Evolutionary conservation across 2,113 vertebrate species (phyloP), one percentile per base, ranked within the genome.

Genomic region (Pedetes capensis): DNA sequence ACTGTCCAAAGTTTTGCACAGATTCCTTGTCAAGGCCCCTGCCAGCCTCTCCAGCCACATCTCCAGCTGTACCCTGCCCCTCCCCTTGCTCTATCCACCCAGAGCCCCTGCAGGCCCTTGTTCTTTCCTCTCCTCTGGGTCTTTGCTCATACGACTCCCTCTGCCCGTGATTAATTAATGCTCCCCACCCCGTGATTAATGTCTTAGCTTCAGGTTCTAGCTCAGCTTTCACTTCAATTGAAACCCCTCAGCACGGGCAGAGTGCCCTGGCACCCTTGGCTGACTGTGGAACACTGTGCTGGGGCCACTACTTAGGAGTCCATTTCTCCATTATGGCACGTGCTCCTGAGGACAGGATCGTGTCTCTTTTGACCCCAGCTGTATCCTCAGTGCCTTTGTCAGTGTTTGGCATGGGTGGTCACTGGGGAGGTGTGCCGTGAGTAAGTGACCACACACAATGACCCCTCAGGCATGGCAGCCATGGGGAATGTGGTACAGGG

Each of bases 261-360:
- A 71, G 0, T 5, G 17, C 29, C 13, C 64, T 25, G 42, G 79
- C 11, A 7, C 83, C 66, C 59, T 63, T 37, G 84, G 79, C 71
- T 74, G 23, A 16, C 39, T 29, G n/a, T 2, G 0, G 0, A 23
- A 44, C 10, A 27, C 3, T 2, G 2, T 47, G 12, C 16, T 17
- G 39, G 29, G 42, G 17, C 5, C 1, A 2, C 17, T 34, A 17
- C 4, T 55, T 39, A 6, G 10, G 13, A n/a, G 2, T 4, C 5
- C 2, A 1, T 34, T n/a, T 37, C 12, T 18, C 32, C 32, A 13
- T 14, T 64, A 29, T 63, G 34, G 39, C 11, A 18, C 9, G 2
- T 0, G 25, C 9, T 74, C 25, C 27, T 22, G 57, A 57, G 64
- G 64, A 90, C 7, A 63, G 25, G 18, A 8, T 25, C 18, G 17